These are phyloP conservation scores for Alfaro cultratus DNA, from an alignment of 2,797 vertebrate genomes.

Conservation along the genomic window DNA sequence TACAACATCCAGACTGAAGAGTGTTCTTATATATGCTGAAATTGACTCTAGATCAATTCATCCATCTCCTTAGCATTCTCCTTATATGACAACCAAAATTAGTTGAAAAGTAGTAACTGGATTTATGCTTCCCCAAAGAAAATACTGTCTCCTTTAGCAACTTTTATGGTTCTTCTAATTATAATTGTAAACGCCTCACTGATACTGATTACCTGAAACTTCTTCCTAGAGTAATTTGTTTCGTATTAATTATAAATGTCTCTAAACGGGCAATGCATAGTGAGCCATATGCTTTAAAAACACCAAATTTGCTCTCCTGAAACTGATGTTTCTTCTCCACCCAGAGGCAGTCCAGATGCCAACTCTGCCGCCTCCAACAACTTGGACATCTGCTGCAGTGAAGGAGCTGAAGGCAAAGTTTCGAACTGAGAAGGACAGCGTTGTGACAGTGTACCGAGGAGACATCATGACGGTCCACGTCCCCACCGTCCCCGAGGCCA, in stretches of 20 bases:
- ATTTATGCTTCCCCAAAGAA: background rate
- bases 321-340: constrained; percentile 12
- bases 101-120: background rate
- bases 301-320: background rate
- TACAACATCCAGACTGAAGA: background rate
- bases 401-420: constrained; percentile 95
- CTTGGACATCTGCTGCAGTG: constrained; percentile 90
- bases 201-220: background rate
- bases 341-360: constrained; percentile 83
- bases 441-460: constrained; percentile 93
- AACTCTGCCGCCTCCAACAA: constrained; percentile 85
- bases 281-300: background rate
- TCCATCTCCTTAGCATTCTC: background rate
- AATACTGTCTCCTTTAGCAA: background rate
- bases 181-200: background rate
- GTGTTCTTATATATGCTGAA: background rate
- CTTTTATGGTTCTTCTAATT: background rate
- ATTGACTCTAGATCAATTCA: background rate
- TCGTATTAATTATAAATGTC: constrained; percentile 24
- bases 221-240: constrained; percentile 30
- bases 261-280: background rate
- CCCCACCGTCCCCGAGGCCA: constrained; percentile 93
- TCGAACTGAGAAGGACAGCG: constrained; percentile 88
- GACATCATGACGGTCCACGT: constrained; percentile 96
- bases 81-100: background rate